Evolutionary conservation across 2,888 invertebrate genomes (phyloP), one percentile per base, ranked within the genome.

Genomic region (Mesorhabditis sp.): DNA sequence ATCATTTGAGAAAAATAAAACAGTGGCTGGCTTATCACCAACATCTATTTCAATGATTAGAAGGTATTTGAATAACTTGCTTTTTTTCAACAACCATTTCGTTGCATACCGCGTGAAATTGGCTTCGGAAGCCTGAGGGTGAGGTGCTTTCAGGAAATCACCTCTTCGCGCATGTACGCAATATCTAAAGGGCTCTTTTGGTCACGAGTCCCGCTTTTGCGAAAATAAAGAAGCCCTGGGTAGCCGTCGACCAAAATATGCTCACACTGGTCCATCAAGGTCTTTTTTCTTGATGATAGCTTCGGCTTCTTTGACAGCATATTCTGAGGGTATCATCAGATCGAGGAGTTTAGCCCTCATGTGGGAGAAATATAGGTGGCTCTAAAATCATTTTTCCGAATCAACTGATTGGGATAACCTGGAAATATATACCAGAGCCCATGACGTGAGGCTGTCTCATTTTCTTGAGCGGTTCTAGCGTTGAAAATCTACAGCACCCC

Each of bases 351-450:
- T 10, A n/a, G 10, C n/a, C n/a, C 58, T 50, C 58, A 50, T 50
- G n/a, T 50, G 58, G 7, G 58, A 50, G 58, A n/a, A 50, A n/a
- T 50, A 50, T 50, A 50, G 58, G n/a, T 50, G 58, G n/a, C 58
- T 50, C 58, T 50, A 50, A 50, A 50, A 50, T 50, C 28, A 28
- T 28, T 28, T 28, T 28, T 28, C 28, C n/a, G 58, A 50, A 10
- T 50, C 58, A 13, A 50, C n/a, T 50, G 58, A 50, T 50, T 50
- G 7, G 7, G 58, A 10, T 50, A 13, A 50, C 58, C n/a, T 50
- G 58, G n/a, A 50, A 50, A n/a, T 50, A 50, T 13, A 50, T 50
- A n/a, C 58, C 58, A 50, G 7, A n/a, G 7, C 58, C 58, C 58
- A 50, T 50, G 58, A 50, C 58, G n/a, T 50, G n/a, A n/a, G 7